Conservation (phyloP, 2,888 invertebrate genomes). For the Chrysomela aeneicollis region DNA sequence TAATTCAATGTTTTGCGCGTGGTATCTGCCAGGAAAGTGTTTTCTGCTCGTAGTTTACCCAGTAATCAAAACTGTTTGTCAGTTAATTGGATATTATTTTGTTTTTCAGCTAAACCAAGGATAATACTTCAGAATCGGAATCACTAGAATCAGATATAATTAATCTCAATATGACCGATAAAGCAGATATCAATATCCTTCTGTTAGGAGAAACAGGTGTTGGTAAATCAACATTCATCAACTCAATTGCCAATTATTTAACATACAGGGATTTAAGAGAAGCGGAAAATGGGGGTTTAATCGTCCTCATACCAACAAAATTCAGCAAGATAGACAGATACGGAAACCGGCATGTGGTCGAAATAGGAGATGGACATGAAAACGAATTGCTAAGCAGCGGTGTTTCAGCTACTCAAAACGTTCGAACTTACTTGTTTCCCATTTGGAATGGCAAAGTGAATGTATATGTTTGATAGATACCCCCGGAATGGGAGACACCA, state of each 20-base stretch:
- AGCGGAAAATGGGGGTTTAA: conserved; percentile 43
- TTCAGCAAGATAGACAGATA: conserved; percentile 48
- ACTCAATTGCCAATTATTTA: conserved; percentile 54
- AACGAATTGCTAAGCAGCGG: conserved; percentile 43
- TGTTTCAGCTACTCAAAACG: conserved; percentile 45
- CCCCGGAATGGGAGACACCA: conserved; percentile 54
- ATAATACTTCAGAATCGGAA: background rate
- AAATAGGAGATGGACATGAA: conserved; percentile 46
- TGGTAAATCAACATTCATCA: conserved; percentile 58
- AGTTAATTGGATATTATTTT: background rate
- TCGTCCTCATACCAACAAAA: conserved; percentile 50
- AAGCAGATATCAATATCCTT: conserved; percentile 52
- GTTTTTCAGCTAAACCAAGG: background rate
- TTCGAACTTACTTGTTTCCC: conserved; percentile 46
- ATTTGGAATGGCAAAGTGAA: conserved; percentile 39
- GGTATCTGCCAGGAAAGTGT: no score
- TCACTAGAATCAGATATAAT: conserved; percentile 21
- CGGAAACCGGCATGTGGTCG: conserved; percentile 38
- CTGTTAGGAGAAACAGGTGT: conserved; percentile 56
- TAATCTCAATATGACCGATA: conserved; percentile 22
- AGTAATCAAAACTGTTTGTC: no score
- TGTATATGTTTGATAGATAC: conserved; percentile 55
- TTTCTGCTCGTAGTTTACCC: no score
- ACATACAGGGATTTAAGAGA: conserved; percentile 43
- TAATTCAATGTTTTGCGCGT: no score